Evolutionary conservation across 1,140 invertebrate genomes (phyloP).

Genomic region (Polypedilum vanderplanki): DNA sequence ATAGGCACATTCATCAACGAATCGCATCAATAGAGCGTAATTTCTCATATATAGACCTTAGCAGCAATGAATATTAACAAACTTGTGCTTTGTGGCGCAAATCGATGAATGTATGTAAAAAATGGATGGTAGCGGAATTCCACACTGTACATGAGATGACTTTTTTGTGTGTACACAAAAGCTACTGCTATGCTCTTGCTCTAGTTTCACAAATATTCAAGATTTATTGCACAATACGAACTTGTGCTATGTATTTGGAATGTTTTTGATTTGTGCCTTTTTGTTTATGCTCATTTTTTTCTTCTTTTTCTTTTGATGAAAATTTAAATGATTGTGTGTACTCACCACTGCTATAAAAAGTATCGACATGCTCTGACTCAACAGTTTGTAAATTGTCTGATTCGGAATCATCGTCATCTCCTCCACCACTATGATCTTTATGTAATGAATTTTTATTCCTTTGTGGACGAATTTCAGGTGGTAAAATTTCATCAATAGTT

Average conservation of each 20-base stretch:
- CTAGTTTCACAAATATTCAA: background rate
- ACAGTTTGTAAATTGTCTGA: constrained; percentile 54
- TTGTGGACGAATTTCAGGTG: constrained; percentile 32
- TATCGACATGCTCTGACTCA: constrained; percentile 54
- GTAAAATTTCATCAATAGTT: constrained; percentile 51
- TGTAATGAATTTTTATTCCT: background rate
- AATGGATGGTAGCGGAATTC: background rate
- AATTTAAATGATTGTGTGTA: background rate
- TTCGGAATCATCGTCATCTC: constrained; percentile 39
- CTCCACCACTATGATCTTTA: constrained; percentile 30
- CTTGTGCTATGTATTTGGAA: background rate
- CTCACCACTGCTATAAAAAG: constrained; percentile 41
- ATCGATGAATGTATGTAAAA: no score
- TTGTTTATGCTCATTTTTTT: background rate
- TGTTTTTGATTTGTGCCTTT: background rate
- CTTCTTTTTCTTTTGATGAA: background rate
- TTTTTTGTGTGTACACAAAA: background rate
- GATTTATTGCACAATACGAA: constrained; percentile 4
- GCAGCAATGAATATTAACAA: no score
- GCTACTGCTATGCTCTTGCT: constrained; percentile 3
- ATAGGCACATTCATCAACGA: no score
- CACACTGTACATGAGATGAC: background rate
- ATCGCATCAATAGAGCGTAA: no score
- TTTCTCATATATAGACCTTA: no score
- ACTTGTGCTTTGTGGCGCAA: no score